Evolutionary conservation across 1,140 invertebrate genomes (phyloP).

Genomic region (Drosophila parvula): DNA sequence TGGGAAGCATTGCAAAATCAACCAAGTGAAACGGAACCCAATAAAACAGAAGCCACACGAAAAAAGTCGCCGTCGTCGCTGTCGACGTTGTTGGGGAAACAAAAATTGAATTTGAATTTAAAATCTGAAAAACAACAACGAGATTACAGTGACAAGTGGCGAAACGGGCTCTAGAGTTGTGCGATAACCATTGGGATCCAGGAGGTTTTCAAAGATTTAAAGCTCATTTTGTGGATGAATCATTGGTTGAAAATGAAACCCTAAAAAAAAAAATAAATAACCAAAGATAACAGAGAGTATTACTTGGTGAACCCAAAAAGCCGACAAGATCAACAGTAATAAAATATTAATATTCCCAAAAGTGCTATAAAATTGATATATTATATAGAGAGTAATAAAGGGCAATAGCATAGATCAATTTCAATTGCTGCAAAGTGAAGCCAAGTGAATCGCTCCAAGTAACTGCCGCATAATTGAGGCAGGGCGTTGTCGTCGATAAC

Average conservation of each 20-base stretch:
- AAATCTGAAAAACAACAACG: conserved; percentile 19
- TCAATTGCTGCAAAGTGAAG: conserved; percentile 10
- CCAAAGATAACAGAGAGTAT: conserved; percentile 8
- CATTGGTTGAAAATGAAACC: not conserved
- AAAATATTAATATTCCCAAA: conserved; percentile 4
- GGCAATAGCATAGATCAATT: not conserved
- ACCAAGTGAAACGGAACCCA: conserved; percentile 53
- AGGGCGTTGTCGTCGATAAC: conserved; percentile 42
- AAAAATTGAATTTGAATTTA: conserved; percentile 20
- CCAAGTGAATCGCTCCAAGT: conserved; percentile 9
- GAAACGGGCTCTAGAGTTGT: conserved; percentile 12
- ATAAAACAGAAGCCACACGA: conserved; percentile 33
- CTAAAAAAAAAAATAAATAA: not conserved
- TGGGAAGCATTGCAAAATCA: conserved; percentile 53
- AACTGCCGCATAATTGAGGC: conserved; percentile 36
- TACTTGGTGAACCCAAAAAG: conserved; percentile 5
- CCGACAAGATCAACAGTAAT: conserved; percentile 18
- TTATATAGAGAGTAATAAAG: no score
- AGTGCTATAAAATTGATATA: no score
- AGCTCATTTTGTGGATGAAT: not conserved
- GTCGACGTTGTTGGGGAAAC: not conserved
- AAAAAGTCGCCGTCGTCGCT: conserved; percentile 7
- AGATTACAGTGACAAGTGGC: conserved; percentile 39
- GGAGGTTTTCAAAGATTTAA: not conserved
- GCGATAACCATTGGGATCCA: not conserved